Evolutionary conservation across 2,113 vertebrate species (phyloP), one percentile per base, ranked within the genome.

Genomic region (Urocitellus parryii): DNA sequence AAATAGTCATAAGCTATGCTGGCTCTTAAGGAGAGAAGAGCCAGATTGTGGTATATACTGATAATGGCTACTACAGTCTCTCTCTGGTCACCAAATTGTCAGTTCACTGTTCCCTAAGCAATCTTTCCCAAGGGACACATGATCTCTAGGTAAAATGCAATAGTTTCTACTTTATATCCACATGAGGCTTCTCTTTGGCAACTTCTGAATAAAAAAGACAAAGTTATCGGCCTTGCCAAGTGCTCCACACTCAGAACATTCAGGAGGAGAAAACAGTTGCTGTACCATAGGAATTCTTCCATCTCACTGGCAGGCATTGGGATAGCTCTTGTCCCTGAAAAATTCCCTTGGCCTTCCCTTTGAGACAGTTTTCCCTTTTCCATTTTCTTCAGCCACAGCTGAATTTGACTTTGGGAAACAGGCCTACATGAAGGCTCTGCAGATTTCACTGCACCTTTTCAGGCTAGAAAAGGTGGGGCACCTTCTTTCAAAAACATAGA

Each of bases 211-310:
- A 8, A 53, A 87, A 37, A 42, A 79, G 4, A 12, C 1, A 4
- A 13, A 24, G 22, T 34, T 29, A 51, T 1, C 32, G 17, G 24
- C 48, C 24, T 25, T 48, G 9, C 29, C 37, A 5, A 16, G 20
- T 63, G 32, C 10, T 29, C 58, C 58, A 16, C 4, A 18, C n/a
- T n/a, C 1, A 39, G 51, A 53, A 48, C 22, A 56, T 17, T 42
- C 51, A 65, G 77, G 39, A 17, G 34, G 18, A 11, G 7, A 34
- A 20, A 42, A 6, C 13, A 20, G 12, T 13, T 25, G 4, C 58
- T 51, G 0, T 8, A 6, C 68, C 1, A 0, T 0, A 24, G 76
- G 29, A 88, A 72, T 29, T 37, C 51, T 78, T 83, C 27, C 2
- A 0, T 63, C 76, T 70, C 70, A 18, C 2, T 25, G 32, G 56